Evolutionary conservation across 2,888 invertebrate genomes (phyloP).

Genomic region (Unio pictorum): DNA sequence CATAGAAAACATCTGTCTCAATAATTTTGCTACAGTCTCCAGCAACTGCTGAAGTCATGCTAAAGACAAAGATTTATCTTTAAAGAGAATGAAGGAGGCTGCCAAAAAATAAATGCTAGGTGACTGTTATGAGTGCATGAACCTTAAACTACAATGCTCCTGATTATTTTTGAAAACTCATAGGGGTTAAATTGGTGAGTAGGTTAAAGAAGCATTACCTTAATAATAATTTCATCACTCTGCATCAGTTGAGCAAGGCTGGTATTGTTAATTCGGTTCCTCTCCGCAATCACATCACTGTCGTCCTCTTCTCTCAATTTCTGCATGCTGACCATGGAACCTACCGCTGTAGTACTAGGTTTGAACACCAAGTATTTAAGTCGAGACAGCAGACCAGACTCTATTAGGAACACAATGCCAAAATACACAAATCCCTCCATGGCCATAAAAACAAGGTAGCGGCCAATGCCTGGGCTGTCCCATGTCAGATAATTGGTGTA

Average conservation of each 20-base stretch:
- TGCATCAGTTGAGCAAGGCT: conserved; percentile 27
- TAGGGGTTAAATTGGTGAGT: too few species aligned
- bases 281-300: conserved; percentile 69
- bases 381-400: conserved; percentile 65
- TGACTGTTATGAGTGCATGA: too few species aligned
- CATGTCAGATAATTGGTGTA: conserved; percentile 77
- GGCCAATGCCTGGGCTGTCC: conserved; percentile 80
- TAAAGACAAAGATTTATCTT: too few species aligned
- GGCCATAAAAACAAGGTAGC: conserved; percentile 78
- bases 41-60: too few species aligned
- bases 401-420: conserved; percentile 77
- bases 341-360: not conserved
- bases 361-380: conserved; percentile 3
- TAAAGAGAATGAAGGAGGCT: too few species aligned
- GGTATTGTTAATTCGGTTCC: conserved; percentile 59
- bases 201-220: too few species aligned
- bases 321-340: not conserved
- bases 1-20: too few species aligned
- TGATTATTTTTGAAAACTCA: too few species aligned
- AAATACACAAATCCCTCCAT: conserved; percentile 76
- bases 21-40: too few species aligned
- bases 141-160: too few species aligned
- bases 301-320: conserved; percentile 38
- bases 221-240: conserved; percentile 75
- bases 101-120: too few species aligned